Evolutionary conservation across 2,113 vertebrate species (phyloP), one percentile per base, ranked within the genome.

Genomic region (Toxotes jaculatrix): DNA sequence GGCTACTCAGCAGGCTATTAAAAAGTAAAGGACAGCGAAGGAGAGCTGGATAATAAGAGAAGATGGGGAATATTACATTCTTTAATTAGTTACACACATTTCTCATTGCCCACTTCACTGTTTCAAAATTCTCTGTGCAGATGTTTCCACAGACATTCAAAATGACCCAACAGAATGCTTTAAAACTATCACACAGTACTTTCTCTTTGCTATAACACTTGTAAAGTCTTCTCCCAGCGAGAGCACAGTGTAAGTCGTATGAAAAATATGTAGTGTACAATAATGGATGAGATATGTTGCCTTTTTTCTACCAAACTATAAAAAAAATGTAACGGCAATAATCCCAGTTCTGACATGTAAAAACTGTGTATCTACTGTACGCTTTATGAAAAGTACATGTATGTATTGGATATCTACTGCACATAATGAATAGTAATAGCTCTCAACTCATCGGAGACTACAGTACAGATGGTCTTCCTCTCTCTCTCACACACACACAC

Each of bases 381-480:
- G 27, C 23, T 10, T 7, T 16, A 53, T 12, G 1, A 36, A 57
- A 55, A 67, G 27, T 69, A 53, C 43, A 69, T 16, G 23, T 4
- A 21, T 70, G 56, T 17, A 9, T 1, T 36, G n/a, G 23, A 40
- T 13, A 31, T 60, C 16, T 13, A 43, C 12, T 38, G 42, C 9
- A 31, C 19, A 61, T 45, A 38, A 59, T 32, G 32, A 64, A 2
- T 11, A 60, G 31, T 73, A 77, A 42, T 7, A 63, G 47, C 43
- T 36, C 40, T 17, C 8, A 53, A 53, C 38, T 45, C 47, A 14
- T 60, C 12, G 0, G 57, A 69, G 47, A 62, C 32, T 19, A 57
- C 23, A 77, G 56, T 42, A 74, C 63, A 75, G 45, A 80, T 76
- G 70, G 36, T 14, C 19, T 2, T 76, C 45, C 45, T 64, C 55